Conservation (phyloP, 2,113 vertebrate genomes). For the Cavia porcellus region DNA sequence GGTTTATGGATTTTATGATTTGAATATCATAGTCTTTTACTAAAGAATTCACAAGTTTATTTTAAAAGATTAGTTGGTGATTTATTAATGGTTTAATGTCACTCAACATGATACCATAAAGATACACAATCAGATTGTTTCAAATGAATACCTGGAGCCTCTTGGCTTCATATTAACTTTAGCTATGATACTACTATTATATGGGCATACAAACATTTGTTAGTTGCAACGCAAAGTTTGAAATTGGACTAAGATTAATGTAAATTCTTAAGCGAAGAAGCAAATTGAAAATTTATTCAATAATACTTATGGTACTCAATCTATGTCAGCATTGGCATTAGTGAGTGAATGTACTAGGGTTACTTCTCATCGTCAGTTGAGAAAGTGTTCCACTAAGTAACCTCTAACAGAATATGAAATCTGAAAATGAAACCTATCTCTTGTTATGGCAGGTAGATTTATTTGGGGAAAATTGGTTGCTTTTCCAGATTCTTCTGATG, state of each 20-base stretch:
- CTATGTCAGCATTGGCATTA: neutral
- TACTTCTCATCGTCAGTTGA: neutral
- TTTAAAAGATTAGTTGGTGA: neutral
- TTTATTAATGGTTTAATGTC: slow-evolving; percentile 6
- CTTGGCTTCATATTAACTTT: neutral
- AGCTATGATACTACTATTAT: neutral
- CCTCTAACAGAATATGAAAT: neutral
- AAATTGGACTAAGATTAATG: neutral
- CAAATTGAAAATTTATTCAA: neutral
- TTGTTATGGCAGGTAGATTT: neutral
- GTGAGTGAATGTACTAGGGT: accelerated
- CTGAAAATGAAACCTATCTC: neutral
- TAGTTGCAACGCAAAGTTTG: neutral
- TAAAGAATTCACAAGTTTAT: neutral
- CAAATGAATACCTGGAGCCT: neutral
- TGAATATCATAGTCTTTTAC: neutral
- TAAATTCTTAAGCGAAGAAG: slow-evolving; percentile 1
- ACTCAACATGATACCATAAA: slow-evolving; percentile 11
- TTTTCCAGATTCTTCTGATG: slow-evolving; percentile 4
- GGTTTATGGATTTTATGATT: neutral
- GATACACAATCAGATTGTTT: slow-evolving; percentile 30
- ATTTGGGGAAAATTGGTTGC: neutral
- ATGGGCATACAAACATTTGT: neutral
- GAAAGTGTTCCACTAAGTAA: neutral
- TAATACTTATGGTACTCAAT: neutral